These are phyloP conservation scores for Lophius piscatorius DNA, from an alignment of 2,113 vertebrate species.

Conservation along the genomic window DNA sequence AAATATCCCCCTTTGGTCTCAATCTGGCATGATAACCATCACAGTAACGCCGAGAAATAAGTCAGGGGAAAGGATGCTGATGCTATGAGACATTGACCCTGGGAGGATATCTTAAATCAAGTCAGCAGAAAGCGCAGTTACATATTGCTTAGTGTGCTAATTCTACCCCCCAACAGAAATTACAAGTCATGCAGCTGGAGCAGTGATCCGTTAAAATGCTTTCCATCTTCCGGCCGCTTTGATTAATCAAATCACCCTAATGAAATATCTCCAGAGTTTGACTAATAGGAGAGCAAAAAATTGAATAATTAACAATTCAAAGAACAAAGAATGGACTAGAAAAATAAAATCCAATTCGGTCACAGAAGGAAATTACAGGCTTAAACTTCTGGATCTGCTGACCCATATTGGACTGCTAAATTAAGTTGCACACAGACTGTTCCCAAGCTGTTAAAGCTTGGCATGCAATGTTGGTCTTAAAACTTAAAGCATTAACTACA, in stretches of 20 bases:
- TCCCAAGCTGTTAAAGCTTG: conserved; percentile 17
- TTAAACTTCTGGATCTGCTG: neutral
- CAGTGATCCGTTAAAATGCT: conserved; percentile 10
- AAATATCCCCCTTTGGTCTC: conserved; percentile 63
- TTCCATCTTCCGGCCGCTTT: conserved; percentile 10
- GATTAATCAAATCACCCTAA: conserved; percentile 6
- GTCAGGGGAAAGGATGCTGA: conserved; percentile 10
- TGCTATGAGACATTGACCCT: conserved; percentile 28
- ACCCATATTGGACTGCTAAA: neutral
- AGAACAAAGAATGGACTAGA: no score
- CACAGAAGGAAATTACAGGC: neutral
- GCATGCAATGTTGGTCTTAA: neutral
- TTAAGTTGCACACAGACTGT: neutral
- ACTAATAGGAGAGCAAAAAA: conserved; percentile 7
- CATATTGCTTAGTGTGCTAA: conserved; percentile 7
- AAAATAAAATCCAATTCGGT: no score
- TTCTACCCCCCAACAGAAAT: conserved; percentile 12
- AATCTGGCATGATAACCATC: conserved; percentile 64
- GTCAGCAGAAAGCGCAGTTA: conserved; percentile 22
- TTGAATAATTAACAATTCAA: neutral
- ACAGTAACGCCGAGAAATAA: conserved; percentile 18
- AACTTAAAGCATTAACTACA: neutral
- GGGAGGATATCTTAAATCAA: conserved; percentile 34
- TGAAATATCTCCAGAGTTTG: neutral
- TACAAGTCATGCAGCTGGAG: conserved; percentile 34